phyloP scores from a whole-genome alignment of 1,140 invertebrate species.

The Zaprionus nigranus region DNA sequence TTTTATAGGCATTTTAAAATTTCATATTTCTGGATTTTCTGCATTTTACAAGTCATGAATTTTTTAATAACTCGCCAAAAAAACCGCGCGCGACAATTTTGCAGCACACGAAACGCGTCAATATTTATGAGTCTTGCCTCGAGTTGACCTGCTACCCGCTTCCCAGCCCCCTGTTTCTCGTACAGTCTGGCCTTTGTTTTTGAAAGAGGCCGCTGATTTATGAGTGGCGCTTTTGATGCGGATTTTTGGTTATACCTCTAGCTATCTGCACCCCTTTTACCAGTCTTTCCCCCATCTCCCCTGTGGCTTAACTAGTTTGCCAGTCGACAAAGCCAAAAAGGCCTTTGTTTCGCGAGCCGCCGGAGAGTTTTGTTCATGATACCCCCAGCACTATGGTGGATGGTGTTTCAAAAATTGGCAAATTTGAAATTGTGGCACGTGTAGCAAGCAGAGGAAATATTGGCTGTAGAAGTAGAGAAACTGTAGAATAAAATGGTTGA shows the following conservation, averaged over 20 bases:
- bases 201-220: constrained; percentile 49
- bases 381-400: not conserved
- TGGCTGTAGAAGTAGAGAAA: too few relatives aligned
- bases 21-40: constrained; percentile 72
- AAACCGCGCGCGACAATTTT: constrained; percentile 77
- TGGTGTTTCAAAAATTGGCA: not conserved
- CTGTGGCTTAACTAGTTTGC: constrained; percentile 56
- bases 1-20: constrained; percentile 80
- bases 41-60: constrained; percentile 82
- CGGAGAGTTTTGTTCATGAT: constrained; percentile 35
- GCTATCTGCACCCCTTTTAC: not conserved
- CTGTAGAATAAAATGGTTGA: too few relatives aligned
- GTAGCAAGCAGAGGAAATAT: not conserved
- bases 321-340: constrained; percentile 19
- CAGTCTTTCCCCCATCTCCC: not conserved
- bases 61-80: constrained; percentile 72
- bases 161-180: not conserved
- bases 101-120: constrained; percentile 61
- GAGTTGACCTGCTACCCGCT: constrained; percentile 1
- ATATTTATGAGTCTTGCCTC: constrained; percentile 66
- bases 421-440: constrained; percentile 1
- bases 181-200: constrained; percentile 47
- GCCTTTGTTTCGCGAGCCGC: constrained; percentile 27
- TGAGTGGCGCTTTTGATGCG: constrained; percentile 52
- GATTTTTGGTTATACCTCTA: constrained; percentile 41